Conservation (phyloP, 2,888 invertebrate species). For the Cenopis cana region DNA sequence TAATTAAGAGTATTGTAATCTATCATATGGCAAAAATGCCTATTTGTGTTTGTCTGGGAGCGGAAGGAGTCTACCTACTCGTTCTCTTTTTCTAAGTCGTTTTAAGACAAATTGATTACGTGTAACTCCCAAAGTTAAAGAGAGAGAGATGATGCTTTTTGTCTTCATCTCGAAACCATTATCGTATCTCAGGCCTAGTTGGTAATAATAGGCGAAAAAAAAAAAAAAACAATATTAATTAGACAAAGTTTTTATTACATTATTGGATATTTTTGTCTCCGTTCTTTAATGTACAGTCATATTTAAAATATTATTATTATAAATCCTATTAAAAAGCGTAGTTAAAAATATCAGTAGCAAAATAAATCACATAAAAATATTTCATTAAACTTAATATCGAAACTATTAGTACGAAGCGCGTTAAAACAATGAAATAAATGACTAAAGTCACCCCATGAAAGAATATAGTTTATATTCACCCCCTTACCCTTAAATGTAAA, state of each 20-base stretch:
- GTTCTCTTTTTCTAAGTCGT: no score
- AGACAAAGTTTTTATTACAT: conserved; percentile 39
- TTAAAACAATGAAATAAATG: conserved; percentile 41
- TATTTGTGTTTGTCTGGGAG: no score
- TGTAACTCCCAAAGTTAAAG: no score
- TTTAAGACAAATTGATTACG: no score
- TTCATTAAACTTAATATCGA: conserved; percentile 16
- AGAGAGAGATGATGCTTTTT: no score
- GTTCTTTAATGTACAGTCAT: conserved; percentile 28
- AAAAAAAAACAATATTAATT: conserved; percentile 18
- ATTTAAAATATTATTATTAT: conserved; percentile 8
- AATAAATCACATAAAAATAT: conserved; percentile 21
- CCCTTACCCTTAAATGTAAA: background rate
- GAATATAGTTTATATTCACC: conserved; percentile 17
- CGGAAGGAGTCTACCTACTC: no score
- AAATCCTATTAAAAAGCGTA: conserved; percentile 20
- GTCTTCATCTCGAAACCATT: no score
- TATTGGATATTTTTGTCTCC: conserved; percentile 14
- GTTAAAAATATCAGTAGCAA: conserved; percentile 28
- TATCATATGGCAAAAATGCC: no score
- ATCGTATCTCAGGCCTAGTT: no score
- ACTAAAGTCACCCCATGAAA: conserved; percentile 24
- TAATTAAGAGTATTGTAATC: no score
- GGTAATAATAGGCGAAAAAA: background rate
- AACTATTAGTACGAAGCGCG: conserved; percentile 35